These are phyloP conservation scores for Magallana nippona DNA, from an alignment of 2,888 invertebrate genomes.

Conservation along the genomic window DNA sequence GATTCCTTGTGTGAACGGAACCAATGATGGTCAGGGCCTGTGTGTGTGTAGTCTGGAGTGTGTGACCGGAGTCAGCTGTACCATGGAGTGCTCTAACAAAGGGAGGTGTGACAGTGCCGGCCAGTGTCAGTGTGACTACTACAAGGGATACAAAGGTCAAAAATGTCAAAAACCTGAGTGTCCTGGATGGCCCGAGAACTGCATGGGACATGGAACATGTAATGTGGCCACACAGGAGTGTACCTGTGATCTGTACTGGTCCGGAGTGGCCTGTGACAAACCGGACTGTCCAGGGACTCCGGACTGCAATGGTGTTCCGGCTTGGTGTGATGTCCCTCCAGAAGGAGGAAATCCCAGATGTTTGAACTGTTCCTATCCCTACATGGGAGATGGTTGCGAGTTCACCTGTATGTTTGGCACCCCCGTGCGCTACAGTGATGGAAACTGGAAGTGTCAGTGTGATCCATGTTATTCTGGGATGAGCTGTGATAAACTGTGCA, in stretches of 20 bases:
- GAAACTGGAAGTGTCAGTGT: slow-evolving; percentile 65
- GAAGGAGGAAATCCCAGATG: slow-evolving; percentile 64
- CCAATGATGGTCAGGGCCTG: slow-evolving; percentile 56
- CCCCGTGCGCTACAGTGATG: slow-evolving; percentile 41
- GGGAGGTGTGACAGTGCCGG: slow-evolving; percentile 62
- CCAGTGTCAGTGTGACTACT: slow-evolving; percentile 65
- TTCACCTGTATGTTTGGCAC: slow-evolving; percentile 59
- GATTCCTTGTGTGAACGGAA: slow-evolving; percentile 66
- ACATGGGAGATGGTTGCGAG: slow-evolving; percentile 69
- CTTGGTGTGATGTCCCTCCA: slow-evolving; percentile 55
- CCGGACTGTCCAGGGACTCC: slow-evolving; percentile 58
- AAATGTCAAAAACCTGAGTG: slow-evolving; percentile 64
- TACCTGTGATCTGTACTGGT: slow-evolving; percentile 61
- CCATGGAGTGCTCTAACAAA: slow-evolving; percentile 60
- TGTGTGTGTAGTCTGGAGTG: slow-evolving; percentile 62
- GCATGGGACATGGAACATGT: slow-evolving; percentile 63
- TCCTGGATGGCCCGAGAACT: slow-evolving; percentile 70
- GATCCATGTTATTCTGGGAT: slow-evolving; percentile 66
- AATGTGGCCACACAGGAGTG: slow-evolving; percentile 56
- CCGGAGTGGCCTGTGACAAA: slow-evolving; percentile 56
- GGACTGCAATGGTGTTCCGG: slow-evolving; percentile 62
- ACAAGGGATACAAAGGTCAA: slow-evolving; percentile 62
- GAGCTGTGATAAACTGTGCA: slow-evolving; percentile 63
- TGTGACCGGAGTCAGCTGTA: slow-evolving; percentile 63
- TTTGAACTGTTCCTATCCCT: slow-evolving; percentile 62